Percentiles rank a stretch among this genome's conserved stretches.
Evolutionary conservation across 2,113 vertebrate genomes (phyloP).

Genomic region (Rhabdornis inornatus): DNA sequence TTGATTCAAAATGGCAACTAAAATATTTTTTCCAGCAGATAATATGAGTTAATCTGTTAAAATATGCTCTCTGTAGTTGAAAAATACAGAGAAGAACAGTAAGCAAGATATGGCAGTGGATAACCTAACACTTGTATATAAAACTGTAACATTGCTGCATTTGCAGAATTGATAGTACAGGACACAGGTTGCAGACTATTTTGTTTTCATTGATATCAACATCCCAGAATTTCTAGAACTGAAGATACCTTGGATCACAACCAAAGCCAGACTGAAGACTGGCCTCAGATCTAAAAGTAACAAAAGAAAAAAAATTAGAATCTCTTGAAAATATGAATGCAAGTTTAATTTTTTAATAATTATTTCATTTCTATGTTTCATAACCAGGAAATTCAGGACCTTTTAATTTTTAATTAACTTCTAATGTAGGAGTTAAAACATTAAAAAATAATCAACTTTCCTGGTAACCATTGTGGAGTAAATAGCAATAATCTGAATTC

Average conservation of each 20-base stretch:
- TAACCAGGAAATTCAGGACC: neutral
- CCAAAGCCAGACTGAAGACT: neutral
- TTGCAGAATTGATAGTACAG: neutral
- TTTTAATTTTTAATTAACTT: neutral
- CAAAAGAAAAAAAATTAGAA: neutral
- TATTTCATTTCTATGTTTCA: neutral
- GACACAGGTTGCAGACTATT: neutral
- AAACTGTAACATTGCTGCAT: neutral
- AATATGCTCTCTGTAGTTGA: neutral
- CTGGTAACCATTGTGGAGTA: neutral
- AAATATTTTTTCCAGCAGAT: conserved; percentile 1
- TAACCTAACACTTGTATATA: neutral
- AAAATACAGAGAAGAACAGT: neutral
- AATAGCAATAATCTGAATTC: neutral
- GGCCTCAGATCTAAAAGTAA: neutral
- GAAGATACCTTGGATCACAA: neutral
- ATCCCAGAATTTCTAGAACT: neutral
- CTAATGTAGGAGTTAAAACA: neutral
- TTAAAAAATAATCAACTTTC: neutral
- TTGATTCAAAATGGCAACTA: conserved; percentile 44
- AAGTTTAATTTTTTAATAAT: neutral
- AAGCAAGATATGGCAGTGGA: neutral
- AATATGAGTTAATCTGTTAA: neutral
- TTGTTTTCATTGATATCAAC: neutral
- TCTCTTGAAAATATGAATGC: neutral